These are phyloP conservation scores for Machimus rusticus DNA, from an alignment of 2,888 invertebrate species.

Conservation along the genomic window DNA sequence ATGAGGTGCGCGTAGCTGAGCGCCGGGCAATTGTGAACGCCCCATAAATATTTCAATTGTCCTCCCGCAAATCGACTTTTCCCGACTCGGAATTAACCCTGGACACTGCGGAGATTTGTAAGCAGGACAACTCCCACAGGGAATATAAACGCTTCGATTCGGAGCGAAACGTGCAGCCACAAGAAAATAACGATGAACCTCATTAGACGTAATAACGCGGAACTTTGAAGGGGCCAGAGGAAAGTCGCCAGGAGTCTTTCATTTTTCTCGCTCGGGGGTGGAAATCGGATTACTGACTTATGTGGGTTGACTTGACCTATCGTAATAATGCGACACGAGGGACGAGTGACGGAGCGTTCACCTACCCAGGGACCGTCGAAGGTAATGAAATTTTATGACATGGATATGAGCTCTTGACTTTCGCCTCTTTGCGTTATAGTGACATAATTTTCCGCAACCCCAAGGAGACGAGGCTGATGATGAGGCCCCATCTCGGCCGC, in stretches of 20 bases:
- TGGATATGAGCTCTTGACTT: constrained; percentile 17
- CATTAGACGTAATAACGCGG: constrained; percentile 34
- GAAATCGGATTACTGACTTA: constrained; percentile 35
- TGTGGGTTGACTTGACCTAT: constrained; percentile 37
- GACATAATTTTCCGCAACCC: neutral
- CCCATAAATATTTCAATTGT: constrained; percentile 36
- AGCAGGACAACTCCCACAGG: constrained; percentile 14
- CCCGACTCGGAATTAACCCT: neutral
- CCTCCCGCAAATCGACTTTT: neutral
- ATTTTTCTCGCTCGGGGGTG: neutral
- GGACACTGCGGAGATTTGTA: constrained; percentile 29
- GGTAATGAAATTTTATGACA: constrained; percentile 34
- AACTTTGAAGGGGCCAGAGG: neutral
- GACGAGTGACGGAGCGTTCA: constrained; percentile 11
- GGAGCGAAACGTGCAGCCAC: constrained; percentile 33
- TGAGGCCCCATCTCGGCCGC: neutral
- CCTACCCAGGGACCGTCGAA: neutral
- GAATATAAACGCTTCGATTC: constrained; percentile 35
- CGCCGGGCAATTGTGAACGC: neutral
- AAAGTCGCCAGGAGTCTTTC: neutral
- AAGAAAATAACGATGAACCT: constrained; percentile 39
- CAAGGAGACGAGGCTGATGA: neutral
- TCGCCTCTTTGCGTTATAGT: neutral
- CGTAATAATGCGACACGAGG: constrained; percentile 27
- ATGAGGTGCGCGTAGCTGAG: constrained; percentile 4